Evolutionary conservation across 2,797 vertebrate species (phyloP).

Genomic region (Clarias pachynema): DNA sequence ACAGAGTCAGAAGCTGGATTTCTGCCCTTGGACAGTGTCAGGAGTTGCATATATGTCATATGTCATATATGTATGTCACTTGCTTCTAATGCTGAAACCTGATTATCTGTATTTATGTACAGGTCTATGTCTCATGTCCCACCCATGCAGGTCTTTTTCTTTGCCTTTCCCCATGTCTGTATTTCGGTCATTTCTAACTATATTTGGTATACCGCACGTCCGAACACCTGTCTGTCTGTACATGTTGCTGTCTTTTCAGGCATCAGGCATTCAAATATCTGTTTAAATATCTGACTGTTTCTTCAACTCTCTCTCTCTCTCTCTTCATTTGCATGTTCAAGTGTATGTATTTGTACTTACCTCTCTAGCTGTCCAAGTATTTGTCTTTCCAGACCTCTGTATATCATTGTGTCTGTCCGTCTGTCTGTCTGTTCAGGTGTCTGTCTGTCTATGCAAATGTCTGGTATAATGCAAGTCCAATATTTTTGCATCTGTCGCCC

Average conservation of each 20-base stretch:
- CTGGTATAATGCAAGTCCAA: no score
- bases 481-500: neutral
- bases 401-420: neutral
- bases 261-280: neutral
- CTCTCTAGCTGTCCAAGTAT: neutral
- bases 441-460: neutral
- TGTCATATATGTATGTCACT: no score
- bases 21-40: neutral
- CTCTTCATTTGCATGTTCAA: neutral
- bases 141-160: neutral
- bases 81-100: neutral
- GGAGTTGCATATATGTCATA: no score
- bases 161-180: neutral
- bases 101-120: neutral
- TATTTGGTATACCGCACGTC: neutral
- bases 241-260: no score
- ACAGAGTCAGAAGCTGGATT: neutral
- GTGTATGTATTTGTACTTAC: neutral
- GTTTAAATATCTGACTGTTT: neutral
- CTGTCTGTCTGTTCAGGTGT: neutral
- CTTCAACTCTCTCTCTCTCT: neutral
- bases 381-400: neutral
- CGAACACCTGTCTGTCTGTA: neutral
- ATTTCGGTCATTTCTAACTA: no score
- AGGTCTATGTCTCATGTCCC: neutral